Evolutionary conservation across 2,888 invertebrate species (phyloP).

Genomic region (Omphaloscelis lunosa): DNA sequence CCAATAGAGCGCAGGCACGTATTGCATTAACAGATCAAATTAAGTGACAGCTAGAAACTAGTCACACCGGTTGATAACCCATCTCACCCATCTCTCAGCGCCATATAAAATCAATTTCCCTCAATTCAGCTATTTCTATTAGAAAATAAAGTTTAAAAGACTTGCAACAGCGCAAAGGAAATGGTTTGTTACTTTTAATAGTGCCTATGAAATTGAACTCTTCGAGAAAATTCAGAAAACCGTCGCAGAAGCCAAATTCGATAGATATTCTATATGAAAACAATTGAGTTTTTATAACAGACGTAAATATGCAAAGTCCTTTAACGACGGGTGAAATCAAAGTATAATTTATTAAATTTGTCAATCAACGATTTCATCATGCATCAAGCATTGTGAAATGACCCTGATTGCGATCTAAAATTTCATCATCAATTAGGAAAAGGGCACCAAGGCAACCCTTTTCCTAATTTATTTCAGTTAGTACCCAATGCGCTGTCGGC

Average conservation of each 20-base stretch:
- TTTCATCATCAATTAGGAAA: not conserved
- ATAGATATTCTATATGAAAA: not conserved
- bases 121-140: slow-evolving; percentile 42
- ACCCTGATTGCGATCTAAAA: not conserved
- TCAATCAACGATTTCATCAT: not conserved
- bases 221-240: not conserved
- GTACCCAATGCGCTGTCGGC: too few relatives aligned
- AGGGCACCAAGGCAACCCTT: not conserved
- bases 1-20: slow-evolving; percentile 43
- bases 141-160: slow-evolving; percentile 34
- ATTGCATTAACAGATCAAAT: slow-evolving; percentile 47
- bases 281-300: too few relatives aligned
- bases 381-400: not conserved
- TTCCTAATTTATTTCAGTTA: not conserved
- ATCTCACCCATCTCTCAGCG: slow-evolving; percentile 19
- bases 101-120: slow-evolving; percentile 46
- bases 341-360: not conserved
- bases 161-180: not conserved
- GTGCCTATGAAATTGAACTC: not conserved
- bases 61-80: slow-evolving; percentile 40
- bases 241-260: not conserved
- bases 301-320: too few relatives aligned
- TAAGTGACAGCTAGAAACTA: slow-evolving; percentile 30
- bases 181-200: not conserved
- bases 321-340: not conserved